A percentile compares a stretch with the other conserved stretches of the same genome.
Evolutionary conservation across 2,113 vertebrate species (phyloP).

Genomic region (Stigmatopora argus): DNA sequence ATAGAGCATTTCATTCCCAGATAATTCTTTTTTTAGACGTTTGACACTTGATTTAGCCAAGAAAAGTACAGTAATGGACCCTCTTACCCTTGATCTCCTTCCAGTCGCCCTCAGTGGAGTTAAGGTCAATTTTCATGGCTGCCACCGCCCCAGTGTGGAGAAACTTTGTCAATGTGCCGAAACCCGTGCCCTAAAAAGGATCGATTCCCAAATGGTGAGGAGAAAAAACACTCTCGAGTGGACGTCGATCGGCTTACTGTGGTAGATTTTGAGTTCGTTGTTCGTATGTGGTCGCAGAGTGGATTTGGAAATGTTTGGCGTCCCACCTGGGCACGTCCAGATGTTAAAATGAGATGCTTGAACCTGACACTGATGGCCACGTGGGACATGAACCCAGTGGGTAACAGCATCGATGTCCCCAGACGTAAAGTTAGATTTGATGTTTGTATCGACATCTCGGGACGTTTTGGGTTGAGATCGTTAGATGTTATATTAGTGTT

Average conservation of each 20-base stretch:
- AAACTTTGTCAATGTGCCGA: slow-evolving; percentile 38
- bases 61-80: neutral
- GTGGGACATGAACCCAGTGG: slow-evolving; percentile 16
- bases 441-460: slow-evolving; percentile 58
- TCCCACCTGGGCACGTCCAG: slow-evolving; percentile 20
- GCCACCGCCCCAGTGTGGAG: slow-evolving; percentile 53
- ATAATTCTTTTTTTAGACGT: neutral
- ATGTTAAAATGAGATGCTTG: slow-evolving; percentile 22
- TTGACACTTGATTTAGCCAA: neutral
- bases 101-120: slow-evolving; percentile 64
- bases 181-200: slow-evolving; percentile 36
- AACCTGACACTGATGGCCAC: slow-evolving; percentile 39
- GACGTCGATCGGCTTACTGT: slow-evolving; percentile 30
- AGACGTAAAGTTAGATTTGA: slow-evolving; percentile 38
- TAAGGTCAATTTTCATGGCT: slow-evolving; percentile 65
- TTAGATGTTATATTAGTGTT: neutral
- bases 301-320: slow-evolving; percentile 22
- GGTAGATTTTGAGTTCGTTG: slow-evolving; percentile 41
- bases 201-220: slow-evolving; percentile 2
- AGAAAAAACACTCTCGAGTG: slow-evolving; percentile 7
- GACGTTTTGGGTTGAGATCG: neutral
- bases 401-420: slow-evolving; percentile 11
- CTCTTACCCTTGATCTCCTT: slow-evolving; percentile 69
- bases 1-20: neutral
- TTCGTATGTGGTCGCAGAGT: slow-evolving; percentile 29